These are phyloP conservation scores for Melanotaenia boesemani DNA, from an alignment of 2,797 vertebrate genomes.

Conservation along the genomic window DNA sequence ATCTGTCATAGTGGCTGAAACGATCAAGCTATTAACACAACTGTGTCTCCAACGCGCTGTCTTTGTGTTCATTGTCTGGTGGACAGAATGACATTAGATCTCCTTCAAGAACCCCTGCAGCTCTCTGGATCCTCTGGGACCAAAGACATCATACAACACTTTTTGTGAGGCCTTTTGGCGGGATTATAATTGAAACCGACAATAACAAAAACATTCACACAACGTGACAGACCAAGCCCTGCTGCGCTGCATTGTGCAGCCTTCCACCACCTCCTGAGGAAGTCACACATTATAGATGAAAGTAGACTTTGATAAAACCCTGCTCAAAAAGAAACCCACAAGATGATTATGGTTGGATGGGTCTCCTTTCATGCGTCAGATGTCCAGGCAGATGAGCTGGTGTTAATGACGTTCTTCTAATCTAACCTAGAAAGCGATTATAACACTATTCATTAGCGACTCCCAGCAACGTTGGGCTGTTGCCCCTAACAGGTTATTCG, in stretches of 20 bases:
- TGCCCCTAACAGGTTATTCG: slow-evolving; percentile 63
- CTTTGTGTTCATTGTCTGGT: slow-evolving; percentile 28
- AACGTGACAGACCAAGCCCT: slow-evolving; percentile 39
- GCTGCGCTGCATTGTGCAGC: slow-evolving; percentile 51
- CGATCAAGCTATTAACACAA: slow-evolving; percentile 11
- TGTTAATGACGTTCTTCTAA: slow-evolving; percentile 77
- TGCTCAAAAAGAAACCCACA: slow-evolving; percentile 68
- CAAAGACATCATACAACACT: slow-evolving; percentile 22
- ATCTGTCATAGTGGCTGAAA: slow-evolving; percentile 24
- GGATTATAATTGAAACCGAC: slow-evolving; percentile 62
- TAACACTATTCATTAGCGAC: slow-evolving; percentile 75
- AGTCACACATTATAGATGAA: slow-evolving; percentile 75
- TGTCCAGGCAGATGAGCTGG: slow-evolving; percentile 71
- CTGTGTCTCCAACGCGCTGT: slow-evolving; percentile 11
- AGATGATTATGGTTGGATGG: slow-evolving; percentile 71
- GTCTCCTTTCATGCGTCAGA: slow-evolving; percentile 73
- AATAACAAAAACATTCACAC: slow-evolving; percentile 61
- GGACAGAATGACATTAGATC: slow-evolving; percentile 36
- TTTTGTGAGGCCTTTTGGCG: slow-evolving; percentile 43
- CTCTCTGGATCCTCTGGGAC: slow-evolving; percentile 45
- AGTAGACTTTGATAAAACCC: slow-evolving; percentile 75
- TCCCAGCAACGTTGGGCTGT: slow-evolving; percentile 60
- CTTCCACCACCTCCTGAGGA: slow-evolving; percentile 57
- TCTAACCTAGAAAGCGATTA: slow-evolving; percentile 75
- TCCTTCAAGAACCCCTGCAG: slow-evolving; percentile 35